Evolutionary conservation across 2,888 invertebrate species (phyloP).

Genomic region (Unio delphinus): DNA sequence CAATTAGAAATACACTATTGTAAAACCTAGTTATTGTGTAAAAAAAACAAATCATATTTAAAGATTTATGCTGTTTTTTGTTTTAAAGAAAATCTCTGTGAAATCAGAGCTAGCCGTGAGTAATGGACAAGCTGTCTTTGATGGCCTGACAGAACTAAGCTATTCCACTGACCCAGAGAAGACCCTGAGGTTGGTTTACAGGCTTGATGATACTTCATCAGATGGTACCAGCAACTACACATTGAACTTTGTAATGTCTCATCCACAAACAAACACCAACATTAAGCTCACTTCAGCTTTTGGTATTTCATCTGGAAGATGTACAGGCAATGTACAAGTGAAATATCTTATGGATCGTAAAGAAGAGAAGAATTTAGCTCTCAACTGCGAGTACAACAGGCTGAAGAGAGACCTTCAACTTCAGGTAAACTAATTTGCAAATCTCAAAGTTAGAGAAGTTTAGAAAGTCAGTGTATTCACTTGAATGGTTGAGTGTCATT

Average conservation of each 20-base stretch:
- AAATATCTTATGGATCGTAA: slow-evolving; percentile 41
- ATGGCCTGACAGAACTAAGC: slow-evolving; percentile 49
- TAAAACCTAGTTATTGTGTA: too few species aligned
- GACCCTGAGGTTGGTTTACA: slow-evolving; percentile 4
- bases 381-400: slow-evolving; percentile 6
- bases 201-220: too few species aligned
- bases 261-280: slow-evolving; percentile 55
- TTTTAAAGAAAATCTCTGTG: slow-evolving; percentile 43
- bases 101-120: slow-evolving; percentile 39
- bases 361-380: slow-evolving; percentile 39
- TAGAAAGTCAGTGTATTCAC: too few species aligned
- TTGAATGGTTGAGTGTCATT: neutral
- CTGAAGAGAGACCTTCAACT: slow-evolving; percentile 25
- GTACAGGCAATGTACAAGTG: slow-evolving; percentile 40
- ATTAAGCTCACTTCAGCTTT: slow-evolving; percentile 43
- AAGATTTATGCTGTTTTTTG: neutral
- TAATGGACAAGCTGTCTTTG: slow-evolving; percentile 33
- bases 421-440: slow-evolving; percentile 4
- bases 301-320: slow-evolving; percentile 15
- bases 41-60: too few species aligned
- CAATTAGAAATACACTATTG: too few species aligned
- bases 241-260: slow-evolving; percentile 34
- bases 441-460: too few species aligned
- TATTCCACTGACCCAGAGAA: slow-evolving; percentile 51
- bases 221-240: too few species aligned